Percentiles rank a stretch among this genome's conserved stretches.
phyloP scores from a whole-genome alignment of 2,888 invertebrate species.

The Drosophila kanekoi region DNA sequence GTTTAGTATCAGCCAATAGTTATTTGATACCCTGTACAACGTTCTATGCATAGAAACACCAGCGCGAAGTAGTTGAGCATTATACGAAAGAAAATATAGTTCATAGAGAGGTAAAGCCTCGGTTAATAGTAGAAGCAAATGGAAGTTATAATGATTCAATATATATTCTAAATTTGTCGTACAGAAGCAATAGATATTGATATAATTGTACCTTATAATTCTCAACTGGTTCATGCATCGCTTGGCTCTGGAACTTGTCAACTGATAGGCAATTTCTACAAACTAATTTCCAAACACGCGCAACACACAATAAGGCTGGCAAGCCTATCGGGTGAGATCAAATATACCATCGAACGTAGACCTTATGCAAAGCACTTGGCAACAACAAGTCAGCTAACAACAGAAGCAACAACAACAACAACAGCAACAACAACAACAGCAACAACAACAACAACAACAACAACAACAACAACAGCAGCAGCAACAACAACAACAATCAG shows the following conservation, averaged over 20 bases:
- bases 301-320: constrained; percentile 1
- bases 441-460: constrained; percentile 26
- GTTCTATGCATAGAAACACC: background rate
- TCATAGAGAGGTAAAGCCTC: too few species aligned
- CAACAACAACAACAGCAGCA: constrained; percentile 29
- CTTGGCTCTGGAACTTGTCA: background rate
- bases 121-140: too few species aligned
- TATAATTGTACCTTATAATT: background rate
- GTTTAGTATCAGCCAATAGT: background rate
- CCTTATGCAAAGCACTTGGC: constrained; percentile 65
- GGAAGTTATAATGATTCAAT: too few species aligned
- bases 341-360: constrained; percentile 42
- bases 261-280: constrained; percentile 21
- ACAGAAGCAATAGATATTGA: too few species aligned
- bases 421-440: constrained; percentile 50
- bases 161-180: too few species aligned
- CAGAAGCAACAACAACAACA: constrained; percentile 9
- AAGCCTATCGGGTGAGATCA: constrained; percentile 46
- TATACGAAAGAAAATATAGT: too few species aligned
- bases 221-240: too few species aligned
- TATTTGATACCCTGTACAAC: background rate
- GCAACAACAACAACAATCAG: constrained; percentile 32
- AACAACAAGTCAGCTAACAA: constrained; percentile 39
- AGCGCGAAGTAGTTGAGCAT: too few species aligned
- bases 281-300: constrained; percentile 31